Evolutionary conservation across 2,888 invertebrate species (phyloP).

Genomic region (Cabera pusaria): DNA sequence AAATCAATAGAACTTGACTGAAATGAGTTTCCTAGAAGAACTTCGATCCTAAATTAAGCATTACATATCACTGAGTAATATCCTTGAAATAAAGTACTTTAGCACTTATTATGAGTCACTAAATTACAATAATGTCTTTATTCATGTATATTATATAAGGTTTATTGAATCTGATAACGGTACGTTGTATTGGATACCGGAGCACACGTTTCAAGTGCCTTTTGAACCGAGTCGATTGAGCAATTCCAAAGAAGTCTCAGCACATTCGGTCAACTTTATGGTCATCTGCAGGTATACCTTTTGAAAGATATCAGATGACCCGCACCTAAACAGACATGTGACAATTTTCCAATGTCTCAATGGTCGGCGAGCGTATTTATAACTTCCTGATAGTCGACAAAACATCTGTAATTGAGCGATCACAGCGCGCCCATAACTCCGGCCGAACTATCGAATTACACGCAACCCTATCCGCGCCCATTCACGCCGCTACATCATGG

Average conservation of each 20-base stretch:
- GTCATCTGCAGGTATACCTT: slow-evolving; percentile 15
- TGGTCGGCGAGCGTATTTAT: slow-evolving; percentile 58
- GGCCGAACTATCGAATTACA: slow-evolving; percentile 70
- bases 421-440: slow-evolving; percentile 64
- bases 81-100: no score
- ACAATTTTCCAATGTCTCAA: slow-evolving; percentile 25
- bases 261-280: slow-evolving; percentile 17
- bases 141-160: no score
- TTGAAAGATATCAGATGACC: slow-evolving; percentile 18
- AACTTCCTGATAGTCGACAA: slow-evolving; percentile 67
- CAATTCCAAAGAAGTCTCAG: slow-evolving; percentile 6
- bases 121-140: no score
- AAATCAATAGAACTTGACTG: no score
- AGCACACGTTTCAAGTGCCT: background rate
- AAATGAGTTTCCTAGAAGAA: no score
- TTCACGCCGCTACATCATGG: slow-evolving; percentile 40
- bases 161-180: no score
- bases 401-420: slow-evolving; percentile 76
- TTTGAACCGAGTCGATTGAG: slow-evolving; percentile 16
- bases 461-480: slow-evolving; percentile 58
- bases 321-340: slow-evolving; percentile 19
- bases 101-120: no score
- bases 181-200: no score
- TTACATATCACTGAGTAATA: no score
- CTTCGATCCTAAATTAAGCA: no score